Evolutionary conservation across 2,888 invertebrate genomes (phyloP).

Genomic region (Polyommatus iphigenia): DNA sequence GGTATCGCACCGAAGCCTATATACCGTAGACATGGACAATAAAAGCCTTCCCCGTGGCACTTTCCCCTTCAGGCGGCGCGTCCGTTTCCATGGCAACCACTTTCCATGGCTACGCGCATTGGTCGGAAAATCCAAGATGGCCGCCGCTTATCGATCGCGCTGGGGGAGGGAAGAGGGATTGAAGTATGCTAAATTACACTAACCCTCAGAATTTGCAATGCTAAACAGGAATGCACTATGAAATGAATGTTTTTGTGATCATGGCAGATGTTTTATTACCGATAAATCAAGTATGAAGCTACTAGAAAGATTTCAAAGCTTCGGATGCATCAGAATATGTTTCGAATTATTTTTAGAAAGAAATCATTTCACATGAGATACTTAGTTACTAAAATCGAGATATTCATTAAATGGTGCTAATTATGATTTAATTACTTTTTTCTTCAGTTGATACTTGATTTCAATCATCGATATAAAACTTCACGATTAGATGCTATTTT

Average conservation of each 20-base stretch:
- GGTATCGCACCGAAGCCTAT: constrained; percentile 20
- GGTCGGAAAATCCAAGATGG: constrained; percentile 80
- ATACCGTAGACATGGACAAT: constrained; percentile 38
- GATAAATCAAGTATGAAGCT: background rate
- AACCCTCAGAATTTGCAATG: constrained; percentile 43
- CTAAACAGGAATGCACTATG: constrained; percentile 18
- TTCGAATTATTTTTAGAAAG: too few relatives aligned
- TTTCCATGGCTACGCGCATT: constrained; percentile 76
- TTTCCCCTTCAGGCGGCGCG: constrained; percentile 66
- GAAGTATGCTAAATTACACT: constrained; percentile 55
- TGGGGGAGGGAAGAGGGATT: constrained; percentile 53
- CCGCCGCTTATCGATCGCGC: constrained; percentile 68
- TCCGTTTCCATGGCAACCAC: constrained; percentile 65
- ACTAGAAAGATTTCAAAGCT: background rate
- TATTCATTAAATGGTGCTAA: too few relatives aligned
- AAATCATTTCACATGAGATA: too few relatives aligned
- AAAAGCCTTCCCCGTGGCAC: constrained; percentile 63
- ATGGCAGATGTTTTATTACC: background rate
- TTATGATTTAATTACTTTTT: too few relatives aligned
- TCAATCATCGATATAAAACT: too few relatives aligned
- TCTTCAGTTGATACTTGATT: too few relatives aligned
- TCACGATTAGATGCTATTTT: too few relatives aligned
- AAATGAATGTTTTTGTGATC: background rate
- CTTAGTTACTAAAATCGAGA: too few relatives aligned
- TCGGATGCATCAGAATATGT: too few relatives aligned